phyloP scores from a whole-genome alignment of 2,888 invertebrate genomes.

The Willowsia nigromaculata region DNA sequence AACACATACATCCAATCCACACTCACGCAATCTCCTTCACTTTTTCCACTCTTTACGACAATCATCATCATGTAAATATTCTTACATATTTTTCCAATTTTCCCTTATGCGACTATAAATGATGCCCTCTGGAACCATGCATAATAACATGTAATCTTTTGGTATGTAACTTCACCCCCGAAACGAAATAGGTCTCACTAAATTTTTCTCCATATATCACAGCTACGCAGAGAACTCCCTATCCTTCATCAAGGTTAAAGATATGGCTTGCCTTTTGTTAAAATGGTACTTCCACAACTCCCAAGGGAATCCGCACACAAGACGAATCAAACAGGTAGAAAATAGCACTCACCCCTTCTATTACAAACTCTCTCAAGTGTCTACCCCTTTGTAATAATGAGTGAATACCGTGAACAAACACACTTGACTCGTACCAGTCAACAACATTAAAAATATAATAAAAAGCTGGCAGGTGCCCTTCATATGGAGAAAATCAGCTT shows the following conservation, averaged over 20 bases:
- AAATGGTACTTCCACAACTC: background rate
- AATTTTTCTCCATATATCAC: background rate
- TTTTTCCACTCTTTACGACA: background rate
- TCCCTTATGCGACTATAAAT: constrained; percentile 1
- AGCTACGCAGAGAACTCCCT: background rate
- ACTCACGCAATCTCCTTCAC: background rate
- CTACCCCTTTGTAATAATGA: background rate
- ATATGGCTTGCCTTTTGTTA: background rate
- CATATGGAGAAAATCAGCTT: background rate
- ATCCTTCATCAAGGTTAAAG: background rate
- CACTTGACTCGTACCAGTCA: constrained; percentile 1
- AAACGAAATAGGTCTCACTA: background rate
- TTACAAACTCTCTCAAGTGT: background rate
- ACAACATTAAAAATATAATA: background rate
- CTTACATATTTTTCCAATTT: constrained; percentile 2
- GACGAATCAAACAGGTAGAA: too few relatives aligned
- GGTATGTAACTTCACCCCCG: background rate
- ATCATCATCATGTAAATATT: background rate
- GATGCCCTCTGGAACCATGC: constrained; percentile 10
- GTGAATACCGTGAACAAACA: background rate
- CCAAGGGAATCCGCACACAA: background rate
- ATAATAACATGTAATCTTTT: background rate
- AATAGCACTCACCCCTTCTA: too few relatives aligned
- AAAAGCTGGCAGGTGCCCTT: constrained; percentile 1
- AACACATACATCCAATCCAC: background rate